Evolutionary conservation across 2,113 vertebrate genomes (phyloP), one percentile per base, ranked within the genome.

Genomic region (Turdus rufiventris): DNA sequence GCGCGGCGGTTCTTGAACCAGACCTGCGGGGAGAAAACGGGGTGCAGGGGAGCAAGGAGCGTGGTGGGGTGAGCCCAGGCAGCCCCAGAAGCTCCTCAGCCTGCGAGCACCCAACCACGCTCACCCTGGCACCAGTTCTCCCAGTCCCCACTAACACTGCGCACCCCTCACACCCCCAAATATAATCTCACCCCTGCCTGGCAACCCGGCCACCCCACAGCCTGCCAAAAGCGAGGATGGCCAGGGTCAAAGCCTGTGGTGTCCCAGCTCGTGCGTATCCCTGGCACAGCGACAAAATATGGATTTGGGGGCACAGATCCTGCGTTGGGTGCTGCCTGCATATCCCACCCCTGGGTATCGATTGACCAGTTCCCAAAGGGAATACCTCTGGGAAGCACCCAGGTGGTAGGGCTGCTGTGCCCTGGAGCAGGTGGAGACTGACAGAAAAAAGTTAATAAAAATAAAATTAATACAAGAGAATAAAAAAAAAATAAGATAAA

Each of bases 1-100:
- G 99, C 99, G 50, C 99, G 99, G 38, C 99, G 98, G 97, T 99
- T 99, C 98, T 99, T 99, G 98, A 99, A 99, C 99, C 99, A 99
- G 76, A 99, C 99, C 99, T 99, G 97, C 17, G 10, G 38, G 1
- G 9, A 45, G 11, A n/a, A 36, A 74, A 40, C 0, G 11, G 23
- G 18, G 58, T 2, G 40, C 45, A 20, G 8, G 21, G 38, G 4
- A 50, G 40, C 3, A 1, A 48, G 61, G 5, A 13, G 16, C 18
- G 40, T 10, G 3, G 53, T 1, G 5, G 72, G 12, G 2, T 3
- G 34, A 85, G 62, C 65, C 34, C 60, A 8, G 36, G 13, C 21
- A 9, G n/a, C n/a, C n/a, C 24, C 28, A 2, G 16, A 2, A 54
- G 14, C 53, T 34, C 58, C 18, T 38, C 28, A 2, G 26, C 31